These are phyloP conservation scores for Meteorus sp. DNA, from an alignment of 1,140 invertebrate genomes.

Conservation along the genomic window DNA sequence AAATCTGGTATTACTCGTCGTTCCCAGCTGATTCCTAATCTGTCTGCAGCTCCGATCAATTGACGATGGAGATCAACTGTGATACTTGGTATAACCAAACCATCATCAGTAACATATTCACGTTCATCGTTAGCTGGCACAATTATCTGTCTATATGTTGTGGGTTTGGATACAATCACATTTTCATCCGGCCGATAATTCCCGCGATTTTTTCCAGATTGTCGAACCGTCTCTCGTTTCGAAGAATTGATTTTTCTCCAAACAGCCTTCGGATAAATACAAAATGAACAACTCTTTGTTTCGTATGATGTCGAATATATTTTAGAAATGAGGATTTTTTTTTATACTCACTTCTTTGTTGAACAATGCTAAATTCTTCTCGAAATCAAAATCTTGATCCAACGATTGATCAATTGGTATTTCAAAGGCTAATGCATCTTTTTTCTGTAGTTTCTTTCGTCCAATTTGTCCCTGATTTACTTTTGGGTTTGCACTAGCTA, in stretches of 20 bases:
- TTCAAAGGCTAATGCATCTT: constrained; percentile 67
- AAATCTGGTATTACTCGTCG: constrained; percentile 53
- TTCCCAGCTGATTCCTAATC: constrained; percentile 68
- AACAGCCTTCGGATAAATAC: constrained; percentile 42
- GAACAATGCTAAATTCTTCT: constrained; percentile 88
- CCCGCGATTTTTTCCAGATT: constrained; percentile 51
- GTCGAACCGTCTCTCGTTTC: constrained; percentile 69
- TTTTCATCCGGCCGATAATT: constrained; percentile 84
- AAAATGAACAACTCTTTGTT: constrained; percentile 2
- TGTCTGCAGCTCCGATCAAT: constrained; percentile 69
- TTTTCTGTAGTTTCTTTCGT: constrained; percentile 52
- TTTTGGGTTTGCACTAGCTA: constrained; percentile 38
- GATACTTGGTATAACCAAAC: constrained; percentile 78
- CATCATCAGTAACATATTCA: constrained; percentile 81
- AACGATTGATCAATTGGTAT: constrained; percentile 63
- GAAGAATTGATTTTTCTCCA: constrained; percentile 72
- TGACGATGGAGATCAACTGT: constrained; percentile 66
- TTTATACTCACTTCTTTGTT: constrained; percentile 71
- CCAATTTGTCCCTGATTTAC: constrained; percentile 39
- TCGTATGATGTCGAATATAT: too few species aligned
- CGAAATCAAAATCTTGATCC: constrained; percentile 88
- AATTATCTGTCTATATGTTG: constrained; percentile 70
- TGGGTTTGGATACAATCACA: constrained; percentile 70
- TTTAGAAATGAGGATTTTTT: constrained; percentile 53
- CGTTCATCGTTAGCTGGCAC: constrained; percentile 65